Conservation (phyloP, 2,113 vertebrate genomes). For the Macaca fascicularis region DNA sequence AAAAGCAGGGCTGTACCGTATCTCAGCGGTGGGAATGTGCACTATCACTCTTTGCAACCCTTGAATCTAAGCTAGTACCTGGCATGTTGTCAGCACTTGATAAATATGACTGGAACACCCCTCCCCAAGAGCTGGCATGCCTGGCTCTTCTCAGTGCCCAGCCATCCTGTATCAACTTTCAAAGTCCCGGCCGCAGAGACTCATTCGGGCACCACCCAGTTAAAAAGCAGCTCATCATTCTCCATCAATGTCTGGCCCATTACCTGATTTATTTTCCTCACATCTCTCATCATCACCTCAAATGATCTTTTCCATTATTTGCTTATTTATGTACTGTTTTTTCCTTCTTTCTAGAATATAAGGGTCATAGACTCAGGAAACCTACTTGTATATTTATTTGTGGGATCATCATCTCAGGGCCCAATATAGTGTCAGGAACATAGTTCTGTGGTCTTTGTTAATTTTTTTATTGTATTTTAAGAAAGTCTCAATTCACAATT, state of each 20-base stretch:
- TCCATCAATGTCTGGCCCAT: not conserved
- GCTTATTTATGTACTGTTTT: not conserved
- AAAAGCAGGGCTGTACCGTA: rapidly evolving
- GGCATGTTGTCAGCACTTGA: rapidly evolving
- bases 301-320: not conserved
- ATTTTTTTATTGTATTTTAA: not conserved
- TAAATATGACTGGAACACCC: rapidly evolving
- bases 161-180: no score
- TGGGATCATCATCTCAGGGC: not conserved
- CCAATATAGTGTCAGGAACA: not conserved
- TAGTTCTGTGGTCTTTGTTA: not conserved
- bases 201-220: not conserved
- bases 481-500: not conserved
- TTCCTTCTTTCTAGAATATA: not conserved
- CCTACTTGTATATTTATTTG: not conserved
- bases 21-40: no score
- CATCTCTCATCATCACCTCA: not conserved
- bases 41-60: not conserved
- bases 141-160: not conserved
- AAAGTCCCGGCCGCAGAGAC: not conserved
- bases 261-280: not conserved
- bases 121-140: rapidly evolving
- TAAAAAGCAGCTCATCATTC: not conserved
- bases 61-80: not conserved
- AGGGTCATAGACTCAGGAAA: not conserved